Base-by-base conservation (phyloP, 2,113 vertebrate genomes). In the Rafetus swinhoei region DNA sequence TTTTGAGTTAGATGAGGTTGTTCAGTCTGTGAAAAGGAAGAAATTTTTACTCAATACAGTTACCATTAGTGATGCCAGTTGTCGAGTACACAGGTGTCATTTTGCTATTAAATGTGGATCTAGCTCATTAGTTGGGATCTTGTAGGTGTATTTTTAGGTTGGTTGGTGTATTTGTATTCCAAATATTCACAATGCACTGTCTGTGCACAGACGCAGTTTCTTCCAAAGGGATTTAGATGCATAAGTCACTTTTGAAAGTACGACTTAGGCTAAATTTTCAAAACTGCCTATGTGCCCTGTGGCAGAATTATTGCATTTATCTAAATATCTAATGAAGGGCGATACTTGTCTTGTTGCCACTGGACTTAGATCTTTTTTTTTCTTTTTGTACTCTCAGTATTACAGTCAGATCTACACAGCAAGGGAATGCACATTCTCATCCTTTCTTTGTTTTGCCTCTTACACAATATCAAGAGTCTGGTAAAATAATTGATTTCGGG, bases 361-460 rank as follows among this genome's bases (percentile, higher is more conserved):
- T 88, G 39, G 74, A 72, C n/a, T 21, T 8, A 6, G 7, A 32
- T 18, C 24, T 14, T 2, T 25, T 14, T 2, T 25, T 22, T 53
- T 9, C 18, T 45, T n/a, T 81, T 54, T 10, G n/a, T 24, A 13
- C 25, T 56, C 25, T 59, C 88, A 5, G 6, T 13, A 35, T 62
- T 90, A 25, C 18, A 72, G 2, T 29, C 56, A 57, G 18, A 77
- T 86, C 87, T 84, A 2, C 84, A 5, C 56, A 45, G 83, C n/a
- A 56, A 25, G 86, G 74, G 32, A 65, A 12, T 50, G 6, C 0
- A 0, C n/a, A 88, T 12, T 69, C 24, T 74, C 1, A 0, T 77
- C 35, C 15, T 62, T 53, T 85, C 59, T 9, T 2, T 35, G 24
- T 84, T 87, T 55, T 1, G 65, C 18, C 32, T 79, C 7, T 74